Percentiles rank a stretch among this genome's conserved stretches.
Evolutionary conservation across 1,140 invertebrate genomes (phyloP).

Genomic region (Papilio polyxenes): DNA sequence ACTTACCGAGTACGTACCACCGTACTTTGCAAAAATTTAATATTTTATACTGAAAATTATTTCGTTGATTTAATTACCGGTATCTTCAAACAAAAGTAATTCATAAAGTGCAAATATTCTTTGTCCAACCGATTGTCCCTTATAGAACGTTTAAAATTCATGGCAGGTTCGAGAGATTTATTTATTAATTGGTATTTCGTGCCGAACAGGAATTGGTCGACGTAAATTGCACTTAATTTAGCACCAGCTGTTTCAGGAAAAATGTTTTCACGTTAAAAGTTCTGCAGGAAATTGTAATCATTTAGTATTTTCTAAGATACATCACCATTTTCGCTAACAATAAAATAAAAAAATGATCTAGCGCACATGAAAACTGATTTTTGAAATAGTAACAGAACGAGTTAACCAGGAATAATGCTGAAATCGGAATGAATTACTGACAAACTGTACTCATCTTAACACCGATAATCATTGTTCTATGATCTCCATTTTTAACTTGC

Average conservation of each 20-base stretch:
- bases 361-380: too few relatives aligned
- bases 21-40: neutral
- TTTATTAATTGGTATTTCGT: constrained; percentile 36
- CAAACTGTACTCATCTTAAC: too few relatives aligned
- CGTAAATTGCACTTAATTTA: constrained; percentile 34
- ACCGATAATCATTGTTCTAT: too few relatives aligned
- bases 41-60: neutral
- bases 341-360: too few relatives aligned
- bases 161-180: constrained; percentile 31
- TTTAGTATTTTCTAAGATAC: neutral
- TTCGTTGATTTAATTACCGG: neutral
- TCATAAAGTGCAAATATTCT: constrained; percentile 13
- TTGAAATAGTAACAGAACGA: too few relatives aligned
- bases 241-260: neutral
- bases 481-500: too few relatives aligned
- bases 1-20: too few relatives aligned
- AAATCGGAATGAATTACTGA: too few relatives aligned
- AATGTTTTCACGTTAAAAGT: constrained; percentile 1
- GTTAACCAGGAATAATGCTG: too few relatives aligned
- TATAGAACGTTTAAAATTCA: constrained; percentile 31
- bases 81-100: constrained; percentile 7
- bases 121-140: constrained; percentile 14
- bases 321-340: neutral
- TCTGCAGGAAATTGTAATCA: neutral
- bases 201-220: constrained; percentile 28